Evolutionary conservation across 2,888 invertebrate species (phyloP).

Genomic region (Andrena dorsata): DNA sequence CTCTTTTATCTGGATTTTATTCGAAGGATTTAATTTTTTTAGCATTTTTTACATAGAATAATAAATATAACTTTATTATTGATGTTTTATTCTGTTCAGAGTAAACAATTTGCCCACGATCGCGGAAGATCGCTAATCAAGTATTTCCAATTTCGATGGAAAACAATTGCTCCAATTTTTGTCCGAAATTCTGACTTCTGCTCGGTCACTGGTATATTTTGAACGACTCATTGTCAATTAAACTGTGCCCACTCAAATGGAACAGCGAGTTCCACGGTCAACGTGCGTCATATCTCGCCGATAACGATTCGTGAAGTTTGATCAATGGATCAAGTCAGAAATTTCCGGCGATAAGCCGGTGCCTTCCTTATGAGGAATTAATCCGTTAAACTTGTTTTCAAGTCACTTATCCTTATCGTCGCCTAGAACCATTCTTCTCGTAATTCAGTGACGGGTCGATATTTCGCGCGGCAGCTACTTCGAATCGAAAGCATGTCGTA

Average conservation of each 20-base stretch:
- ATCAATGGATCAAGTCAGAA: no score
- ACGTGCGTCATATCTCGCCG: background rate
- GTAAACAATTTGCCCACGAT: background rate
- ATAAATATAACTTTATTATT: no score
- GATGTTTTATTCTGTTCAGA: no score
- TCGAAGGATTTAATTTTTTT: no score
- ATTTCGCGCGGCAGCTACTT: background rate
- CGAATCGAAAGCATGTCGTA: conserved; percentile 31
- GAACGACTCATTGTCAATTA: no score
- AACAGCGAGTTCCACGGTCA: no score
- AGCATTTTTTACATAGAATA: no score
- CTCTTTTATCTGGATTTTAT: no score
- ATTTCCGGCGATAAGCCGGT: background rate
- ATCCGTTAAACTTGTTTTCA: background rate
- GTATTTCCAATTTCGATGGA: background rate
- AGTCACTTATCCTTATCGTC: background rate
- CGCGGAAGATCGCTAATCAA: background rate
- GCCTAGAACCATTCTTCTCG: background rate
- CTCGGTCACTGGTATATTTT: no score
- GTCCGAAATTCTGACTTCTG: no score
- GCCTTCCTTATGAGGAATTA: background rate
- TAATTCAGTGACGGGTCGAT: background rate
- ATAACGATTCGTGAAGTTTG: background rate
- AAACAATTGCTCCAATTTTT: no score
- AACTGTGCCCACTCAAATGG: no score